These are phyloP conservation scores for Tylochromis polylepis DNA, from an alignment of 2,113 vertebrate species.

Conservation along the genomic window DNA sequence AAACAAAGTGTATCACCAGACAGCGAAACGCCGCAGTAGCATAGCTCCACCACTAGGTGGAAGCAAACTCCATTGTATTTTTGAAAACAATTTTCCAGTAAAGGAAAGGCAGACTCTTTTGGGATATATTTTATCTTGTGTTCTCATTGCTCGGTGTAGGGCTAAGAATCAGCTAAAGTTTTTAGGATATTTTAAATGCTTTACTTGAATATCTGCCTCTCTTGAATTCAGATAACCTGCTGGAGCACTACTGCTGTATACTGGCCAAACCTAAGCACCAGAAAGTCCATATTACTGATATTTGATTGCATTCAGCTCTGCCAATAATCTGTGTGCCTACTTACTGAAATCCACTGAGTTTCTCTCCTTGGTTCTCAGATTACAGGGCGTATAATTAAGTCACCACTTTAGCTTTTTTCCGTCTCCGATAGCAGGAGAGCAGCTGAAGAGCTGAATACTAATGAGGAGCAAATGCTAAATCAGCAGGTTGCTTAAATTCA, in stretches of 20 bases:
- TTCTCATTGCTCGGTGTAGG: neutral
- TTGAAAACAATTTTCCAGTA: neutral
- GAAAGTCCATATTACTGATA: neutral
- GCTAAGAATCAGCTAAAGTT: neutral
- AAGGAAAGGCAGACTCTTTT: neutral
- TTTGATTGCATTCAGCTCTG: neutral
- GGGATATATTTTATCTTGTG: neutral
- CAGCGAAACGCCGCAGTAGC: neutral
- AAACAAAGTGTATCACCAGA: neutral
- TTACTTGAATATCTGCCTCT: neutral
- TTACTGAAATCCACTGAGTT: conserved; percentile 13
- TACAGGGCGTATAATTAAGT: conserved; percentile 38
- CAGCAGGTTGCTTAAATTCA: conserved; percentile 10
- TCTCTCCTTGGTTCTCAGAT: conserved; percentile 21
- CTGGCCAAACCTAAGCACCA: neutral
- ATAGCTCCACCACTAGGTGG: conserved; percentile 24
- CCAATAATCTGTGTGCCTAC: conserved; percentile 7
- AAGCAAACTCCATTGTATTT: neutral
- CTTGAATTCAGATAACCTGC: neutral
- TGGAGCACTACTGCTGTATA: neutral
- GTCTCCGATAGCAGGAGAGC: neutral
- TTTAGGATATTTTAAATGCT: neutral
- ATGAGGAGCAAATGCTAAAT: conserved; percentile 36
- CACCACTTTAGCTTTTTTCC: conserved; percentile 2
- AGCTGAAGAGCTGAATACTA: conserved; percentile 19